Evolutionary conservation across 2,797 vertebrate genomes (phyloP).

Genomic region (Stomatorhinus walkeri): DNA sequence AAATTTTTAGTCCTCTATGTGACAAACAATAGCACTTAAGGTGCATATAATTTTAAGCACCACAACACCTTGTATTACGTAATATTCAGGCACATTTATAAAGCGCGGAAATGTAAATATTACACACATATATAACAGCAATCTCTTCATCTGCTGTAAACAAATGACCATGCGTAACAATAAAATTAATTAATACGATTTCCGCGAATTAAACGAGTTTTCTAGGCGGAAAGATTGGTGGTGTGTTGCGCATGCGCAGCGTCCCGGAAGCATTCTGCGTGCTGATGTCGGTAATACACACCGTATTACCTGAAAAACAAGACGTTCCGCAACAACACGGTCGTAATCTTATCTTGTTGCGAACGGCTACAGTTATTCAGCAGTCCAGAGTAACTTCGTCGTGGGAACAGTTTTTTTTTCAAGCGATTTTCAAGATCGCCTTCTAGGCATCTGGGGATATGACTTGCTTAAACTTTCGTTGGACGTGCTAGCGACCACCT

Average conservation of each 20-base stretch:
- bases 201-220: neutral
- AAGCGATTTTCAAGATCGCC: neutral
- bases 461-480: neutral
- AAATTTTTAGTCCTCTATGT: neutral
- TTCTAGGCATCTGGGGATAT: neutral
- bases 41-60: neutral
- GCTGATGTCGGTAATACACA: neutral
- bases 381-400: neutral
- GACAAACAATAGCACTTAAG: neutral
- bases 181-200: neutral
- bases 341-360: neutral
- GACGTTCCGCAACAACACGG: neutral
- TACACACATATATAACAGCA: neutral
- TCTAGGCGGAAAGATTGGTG: neutral
- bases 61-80: neutral
- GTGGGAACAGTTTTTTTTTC: neutral
- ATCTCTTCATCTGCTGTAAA: neutral
- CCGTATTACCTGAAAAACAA: neutral
- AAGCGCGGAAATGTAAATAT: neutral
- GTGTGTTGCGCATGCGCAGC: neutral
- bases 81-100: neutral
- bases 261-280: neutral
- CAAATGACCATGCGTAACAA: neutral
- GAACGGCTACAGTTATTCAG: neutral
- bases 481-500: neutral